Percentiles rank a stretch among this genome's conserved stretches.
phyloP scores from a whole-genome alignment of 2,113 vertebrate species.

The Clupea harengus region DNA sequence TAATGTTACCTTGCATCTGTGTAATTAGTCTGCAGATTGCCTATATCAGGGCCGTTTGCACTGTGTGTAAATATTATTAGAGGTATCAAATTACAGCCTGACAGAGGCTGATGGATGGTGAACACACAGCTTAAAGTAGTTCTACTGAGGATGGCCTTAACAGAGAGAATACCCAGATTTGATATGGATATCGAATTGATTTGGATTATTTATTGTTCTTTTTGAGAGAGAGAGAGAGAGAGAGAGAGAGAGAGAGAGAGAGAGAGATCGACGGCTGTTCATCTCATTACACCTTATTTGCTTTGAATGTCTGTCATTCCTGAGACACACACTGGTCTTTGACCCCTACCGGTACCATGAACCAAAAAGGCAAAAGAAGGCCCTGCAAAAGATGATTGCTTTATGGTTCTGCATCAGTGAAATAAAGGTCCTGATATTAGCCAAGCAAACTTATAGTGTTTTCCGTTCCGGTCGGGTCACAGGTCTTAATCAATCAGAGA shows the following conservation, averaged over 20 bases:
- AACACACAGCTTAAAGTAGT: neutral
- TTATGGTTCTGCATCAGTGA: too few species aligned
- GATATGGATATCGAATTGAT: neutral
- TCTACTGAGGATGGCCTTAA: neutral
- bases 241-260: too few species aligned
- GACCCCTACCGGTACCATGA: too few species aligned
- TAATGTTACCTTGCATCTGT: neutral
- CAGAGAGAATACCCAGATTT: neutral
- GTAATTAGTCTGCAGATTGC: neutral
- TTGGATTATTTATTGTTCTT: neutral
- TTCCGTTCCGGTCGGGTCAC: too few species aligned
- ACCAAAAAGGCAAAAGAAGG: too few species aligned
- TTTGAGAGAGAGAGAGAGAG: neutral
- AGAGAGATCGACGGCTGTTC: neutral
- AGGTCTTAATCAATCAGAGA: too few species aligned
- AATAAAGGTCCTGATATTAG: too few species aligned
- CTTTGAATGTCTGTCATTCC: neutral
- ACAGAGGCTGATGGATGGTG: neutral
- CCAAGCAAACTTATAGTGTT: too few species aligned
- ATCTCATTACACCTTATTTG: neutral
- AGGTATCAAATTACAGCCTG: neutral
- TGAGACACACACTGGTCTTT: neutral
- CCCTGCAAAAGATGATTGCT: too few species aligned
- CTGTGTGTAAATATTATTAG: constrained; percentile 3
- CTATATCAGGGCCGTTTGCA: neutral